Evolutionary conservation across 1,140 invertebrate species (phyloP).

Genomic region (Rhysida immarginata): DNA sequence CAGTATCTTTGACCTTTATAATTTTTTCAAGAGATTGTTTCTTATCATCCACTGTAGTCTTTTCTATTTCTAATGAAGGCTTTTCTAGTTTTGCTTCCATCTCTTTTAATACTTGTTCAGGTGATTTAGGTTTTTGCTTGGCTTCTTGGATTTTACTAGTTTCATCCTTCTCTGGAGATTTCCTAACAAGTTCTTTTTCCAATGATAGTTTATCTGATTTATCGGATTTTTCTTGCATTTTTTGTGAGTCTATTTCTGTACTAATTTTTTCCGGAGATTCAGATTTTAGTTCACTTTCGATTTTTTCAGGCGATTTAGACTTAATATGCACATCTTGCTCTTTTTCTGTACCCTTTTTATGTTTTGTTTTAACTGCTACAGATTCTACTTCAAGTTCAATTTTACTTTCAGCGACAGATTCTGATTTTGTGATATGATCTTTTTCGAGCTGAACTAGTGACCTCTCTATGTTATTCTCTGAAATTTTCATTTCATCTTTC

Average conservation of each 20-base stretch:
- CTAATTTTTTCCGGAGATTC: neutral
- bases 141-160: conserved; percentile 16
- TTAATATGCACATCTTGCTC: no score
- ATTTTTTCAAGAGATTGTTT: conserved; percentile 6
- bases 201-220: conserved; percentile 14
- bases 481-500: neutral
- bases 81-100: neutral
- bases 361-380: conserved; percentile 12
- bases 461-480: no score
- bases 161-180: conserved; percentile 12
- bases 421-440: no score
- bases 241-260: neutral
- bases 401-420: no score
- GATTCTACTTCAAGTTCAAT: no score
- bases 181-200: conserved; percentile 17
- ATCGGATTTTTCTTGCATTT: conserved; percentile 3
- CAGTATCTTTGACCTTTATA: no score
- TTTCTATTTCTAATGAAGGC: neutral
- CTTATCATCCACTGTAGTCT: neutral
- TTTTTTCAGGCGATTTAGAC: no score
- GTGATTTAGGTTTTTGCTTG: conserved; percentile 3
- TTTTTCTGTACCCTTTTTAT: conserved; percentile 18
- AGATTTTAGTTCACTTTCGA: conserved; percentile 9
- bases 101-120: conserved; percentile 10
- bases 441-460: no score